phyloP scores from a whole-genome alignment of 2,113 vertebrate genomes.

The Colinus virginianus region DNA sequence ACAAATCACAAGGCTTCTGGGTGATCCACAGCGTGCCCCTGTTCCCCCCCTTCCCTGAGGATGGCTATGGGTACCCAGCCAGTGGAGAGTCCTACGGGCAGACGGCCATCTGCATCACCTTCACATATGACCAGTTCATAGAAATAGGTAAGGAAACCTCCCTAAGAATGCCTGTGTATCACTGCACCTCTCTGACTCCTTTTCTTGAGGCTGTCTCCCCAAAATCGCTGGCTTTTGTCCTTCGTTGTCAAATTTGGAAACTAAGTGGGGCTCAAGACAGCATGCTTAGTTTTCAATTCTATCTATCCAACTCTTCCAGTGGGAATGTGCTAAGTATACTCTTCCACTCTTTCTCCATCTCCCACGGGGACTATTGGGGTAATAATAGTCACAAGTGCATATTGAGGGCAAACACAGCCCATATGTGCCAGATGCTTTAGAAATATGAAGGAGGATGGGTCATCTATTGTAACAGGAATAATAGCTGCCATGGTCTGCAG shows the following conservation, averaged over 20 bases:
- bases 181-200: neutral
- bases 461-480: neutral
- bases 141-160: slow-evolving; percentile 80
- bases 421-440: neutral
- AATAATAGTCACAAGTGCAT: neutral
- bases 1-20: slow-evolving; percentile 90
- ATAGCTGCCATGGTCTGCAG: neutral
- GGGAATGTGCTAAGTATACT: slow-evolving; percentile 23
- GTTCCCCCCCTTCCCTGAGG: slow-evolving; percentile 88
- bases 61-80: slow-evolving; percentile 85
- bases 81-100: slow-evolving; percentile 85
- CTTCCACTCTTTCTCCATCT: neutral
- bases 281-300: neutral
- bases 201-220: neutral
- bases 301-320: neutral
- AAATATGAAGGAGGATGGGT: slow-evolving; percentile 4
- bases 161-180: neutral
- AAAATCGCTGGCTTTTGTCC: neutral
- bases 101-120: slow-evolving; percentile 86
- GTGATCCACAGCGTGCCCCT: slow-evolving; percentile 89
- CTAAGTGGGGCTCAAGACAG: neutral
- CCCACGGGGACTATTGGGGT: neutral
- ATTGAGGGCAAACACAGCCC: neutral
- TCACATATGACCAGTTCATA: slow-evolving; percentile 83
- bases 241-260: neutral